Evolutionary conservation across 1,140 invertebrate genomes (phyloP).

Genomic region (Lasioglossum albipes): DNA sequence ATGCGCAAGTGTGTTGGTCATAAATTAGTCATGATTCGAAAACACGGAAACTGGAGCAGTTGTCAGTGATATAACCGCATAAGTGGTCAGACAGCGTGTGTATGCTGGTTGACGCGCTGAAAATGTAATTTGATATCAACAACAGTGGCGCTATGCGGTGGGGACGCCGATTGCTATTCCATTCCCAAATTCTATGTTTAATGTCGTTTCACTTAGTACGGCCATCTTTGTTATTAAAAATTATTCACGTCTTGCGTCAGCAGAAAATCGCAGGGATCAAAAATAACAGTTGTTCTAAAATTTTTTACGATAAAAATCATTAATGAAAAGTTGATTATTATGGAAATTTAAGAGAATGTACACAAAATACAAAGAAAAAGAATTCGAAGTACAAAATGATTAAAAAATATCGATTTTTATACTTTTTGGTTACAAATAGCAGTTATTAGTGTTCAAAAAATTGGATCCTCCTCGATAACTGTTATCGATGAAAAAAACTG

Average conservation of each 20-base stretch:
- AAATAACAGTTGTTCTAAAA: too few relatives aligned
- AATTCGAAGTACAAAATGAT: too few relatives aligned
- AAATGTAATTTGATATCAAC: conserved; percentile 36
- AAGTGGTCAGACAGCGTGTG: conserved; percentile 21
- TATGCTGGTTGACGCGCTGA: neutral
- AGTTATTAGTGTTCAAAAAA: too few relatives aligned
- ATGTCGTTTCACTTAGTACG: neutral
- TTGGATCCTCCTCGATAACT: too few relatives aligned
- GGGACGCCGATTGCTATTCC: neutral
- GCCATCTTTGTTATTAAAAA: neutral
- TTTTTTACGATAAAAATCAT: too few relatives aligned
- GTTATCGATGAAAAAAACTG: too few relatives aligned
- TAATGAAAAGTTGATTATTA: too few relatives aligned
- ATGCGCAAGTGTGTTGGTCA: neutral
- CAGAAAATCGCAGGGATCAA: too few relatives aligned
- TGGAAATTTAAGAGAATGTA: too few relatives aligned
- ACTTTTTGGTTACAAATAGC: too few relatives aligned
- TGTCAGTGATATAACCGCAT: conserved; percentile 12
- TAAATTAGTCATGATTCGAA: conserved; percentile 15
- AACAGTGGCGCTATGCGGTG: neutral
- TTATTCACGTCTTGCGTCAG: neutral
- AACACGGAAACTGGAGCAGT: conserved; percentile 8
- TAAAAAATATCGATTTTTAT: too few relatives aligned
- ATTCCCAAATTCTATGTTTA: neutral
- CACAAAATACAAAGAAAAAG: too few relatives aligned